phyloP scores from a whole-genome alignment of 2,888 invertebrate genomes.

The Ornithoptera priamus region DNA sequence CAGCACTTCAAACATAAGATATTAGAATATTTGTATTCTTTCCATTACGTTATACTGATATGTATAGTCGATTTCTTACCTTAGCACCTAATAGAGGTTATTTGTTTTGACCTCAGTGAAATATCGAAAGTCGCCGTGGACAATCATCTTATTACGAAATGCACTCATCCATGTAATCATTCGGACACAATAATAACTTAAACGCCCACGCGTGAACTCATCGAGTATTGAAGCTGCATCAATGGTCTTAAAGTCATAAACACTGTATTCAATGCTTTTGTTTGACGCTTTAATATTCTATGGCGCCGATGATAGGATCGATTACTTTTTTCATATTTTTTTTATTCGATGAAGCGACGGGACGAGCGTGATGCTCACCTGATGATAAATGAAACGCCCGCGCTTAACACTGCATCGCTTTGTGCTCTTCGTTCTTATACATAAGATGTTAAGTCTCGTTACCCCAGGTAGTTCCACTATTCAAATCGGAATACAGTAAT shows the following conservation, averaged over 20 bases:
- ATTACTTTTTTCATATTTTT: not conserved
- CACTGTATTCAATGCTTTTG: constrained; percentile 3
- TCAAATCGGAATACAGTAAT: no score
- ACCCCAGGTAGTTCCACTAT: no score
- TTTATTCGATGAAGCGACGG: no score
- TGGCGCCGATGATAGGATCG: not conserved
- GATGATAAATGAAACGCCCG: no score
- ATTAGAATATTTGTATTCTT: no score
- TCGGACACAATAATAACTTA: constrained; percentile 39
- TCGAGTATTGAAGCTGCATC: constrained; percentile 34
- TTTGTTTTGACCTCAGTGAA: constrained; percentile 24
- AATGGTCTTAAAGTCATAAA: constrained; percentile 31
- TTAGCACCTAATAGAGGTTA: not conserved
- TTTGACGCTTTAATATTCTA: constrained; percentile 9
- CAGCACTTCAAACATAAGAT: no score
- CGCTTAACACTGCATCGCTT: no score
- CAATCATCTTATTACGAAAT: constrained; percentile 35
- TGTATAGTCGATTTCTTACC: no score
- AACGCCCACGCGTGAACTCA: constrained; percentile 37
- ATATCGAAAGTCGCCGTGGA: constrained; percentile 31
- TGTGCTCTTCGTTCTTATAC: no score
- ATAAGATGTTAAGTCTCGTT: no score
- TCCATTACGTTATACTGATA: no score
- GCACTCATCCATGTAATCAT: constrained; percentile 38
- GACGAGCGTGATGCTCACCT: no score